These are phyloP conservation scores for Centrocercus urophasianus DNA, from an alignment of 2,113 vertebrate species.

Conservation along the genomic window DNA sequence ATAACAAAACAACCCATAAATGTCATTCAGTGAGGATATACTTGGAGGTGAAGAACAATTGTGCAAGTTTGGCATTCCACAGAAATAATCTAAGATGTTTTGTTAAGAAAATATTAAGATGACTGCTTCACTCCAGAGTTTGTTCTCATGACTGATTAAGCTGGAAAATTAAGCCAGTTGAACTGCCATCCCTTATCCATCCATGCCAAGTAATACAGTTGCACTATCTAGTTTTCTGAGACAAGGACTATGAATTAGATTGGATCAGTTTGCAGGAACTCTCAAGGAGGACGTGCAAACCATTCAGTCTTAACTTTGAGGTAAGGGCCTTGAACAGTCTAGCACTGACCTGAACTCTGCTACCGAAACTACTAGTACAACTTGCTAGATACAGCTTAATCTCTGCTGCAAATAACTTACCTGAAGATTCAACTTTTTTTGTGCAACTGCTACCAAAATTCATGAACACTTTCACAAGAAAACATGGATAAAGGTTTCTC, in stretches of 20 bases:
- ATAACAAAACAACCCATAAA: conserved; percentile 1
- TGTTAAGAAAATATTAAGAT: neutral
- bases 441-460: neutral
- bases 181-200: neutral
- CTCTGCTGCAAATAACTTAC: neutral
- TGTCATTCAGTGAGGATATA: neutral
- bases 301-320: neutral
- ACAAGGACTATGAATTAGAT: neutral
- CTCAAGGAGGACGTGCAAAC: neutral
- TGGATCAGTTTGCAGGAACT: neutral
- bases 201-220: neutral
- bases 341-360: neutral
- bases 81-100: neutral
- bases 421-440: neutral
- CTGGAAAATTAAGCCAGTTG: neutral
- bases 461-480: neutral
- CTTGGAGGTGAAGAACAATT: neutral
- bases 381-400: neutral
- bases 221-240: neutral
- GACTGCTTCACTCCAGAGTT: neutral
- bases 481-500: neutral
- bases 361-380: neutral
- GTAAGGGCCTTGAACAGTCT: neutral
- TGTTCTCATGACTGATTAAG: neutral
- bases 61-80: neutral